Conservation (phyloP, 2,113 vertebrate genomes). For the Cheilinus undulatus region DNA sequence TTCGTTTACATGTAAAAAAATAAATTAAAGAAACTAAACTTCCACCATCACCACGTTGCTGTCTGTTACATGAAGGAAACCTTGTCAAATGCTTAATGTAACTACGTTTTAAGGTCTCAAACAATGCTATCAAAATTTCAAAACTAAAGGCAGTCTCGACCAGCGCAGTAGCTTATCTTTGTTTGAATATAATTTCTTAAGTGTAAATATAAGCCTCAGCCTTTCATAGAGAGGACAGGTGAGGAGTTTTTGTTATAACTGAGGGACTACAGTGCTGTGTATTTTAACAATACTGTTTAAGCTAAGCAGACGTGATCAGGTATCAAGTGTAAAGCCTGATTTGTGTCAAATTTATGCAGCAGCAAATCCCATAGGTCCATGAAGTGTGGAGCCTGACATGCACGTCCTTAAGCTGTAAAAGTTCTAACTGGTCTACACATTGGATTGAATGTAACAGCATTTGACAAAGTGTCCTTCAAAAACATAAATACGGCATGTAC, state of each 20-base stretch:
- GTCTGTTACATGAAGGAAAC: conserved; percentile 20
- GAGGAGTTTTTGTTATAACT: not conserved
- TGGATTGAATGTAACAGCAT: conserved; percentile 27
- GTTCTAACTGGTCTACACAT: not conserved
- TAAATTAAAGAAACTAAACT: conserved; percentile 35
- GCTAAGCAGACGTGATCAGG: conserved; percentile 7
- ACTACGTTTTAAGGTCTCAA: conserved; percentile 8
- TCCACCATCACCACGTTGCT: conserved; percentile 13
- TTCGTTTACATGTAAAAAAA: conserved; percentile 11
- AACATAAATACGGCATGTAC: conserved; percentile 63
- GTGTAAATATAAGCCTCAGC: conserved; percentile 24
- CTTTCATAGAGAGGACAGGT: not conserved
- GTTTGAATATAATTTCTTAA: conserved; percentile 5
- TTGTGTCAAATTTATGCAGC: no score
- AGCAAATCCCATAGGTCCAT: no score
- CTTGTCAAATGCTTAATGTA: conserved; percentile 30
- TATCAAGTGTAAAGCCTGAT: conserved; percentile 8
- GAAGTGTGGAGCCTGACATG: no score
- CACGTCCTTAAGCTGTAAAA: no score
- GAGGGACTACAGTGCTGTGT: not conserved
- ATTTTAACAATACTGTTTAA: conserved; percentile 4
- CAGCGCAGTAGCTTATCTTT: conserved; percentile 40
- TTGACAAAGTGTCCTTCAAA: conserved; percentile 55
- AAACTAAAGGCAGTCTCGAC: conserved; percentile 10
- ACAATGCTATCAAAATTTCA: conserved; percentile 10